Base-by-base conservation (phyloP, 2,888 invertebrate genomes). In the Zhuqinia jingwanae region DNA sequence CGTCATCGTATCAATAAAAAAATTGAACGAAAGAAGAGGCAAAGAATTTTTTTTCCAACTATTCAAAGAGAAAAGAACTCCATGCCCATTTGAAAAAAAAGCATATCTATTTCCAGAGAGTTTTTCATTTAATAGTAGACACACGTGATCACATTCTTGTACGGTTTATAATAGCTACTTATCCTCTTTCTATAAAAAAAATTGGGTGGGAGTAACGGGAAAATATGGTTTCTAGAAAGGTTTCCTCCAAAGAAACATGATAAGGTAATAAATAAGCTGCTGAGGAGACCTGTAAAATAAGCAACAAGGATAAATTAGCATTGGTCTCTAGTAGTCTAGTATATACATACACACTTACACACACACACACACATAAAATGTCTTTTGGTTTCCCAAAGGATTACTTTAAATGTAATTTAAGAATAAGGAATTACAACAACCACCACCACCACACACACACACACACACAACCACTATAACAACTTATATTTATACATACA, bases 361-460 rank as follows among this genome's bases (percentile, higher is more conserved):
- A 68, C n/a, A n/a, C n/a, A 58, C 5, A 60, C 17, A 13, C 73
- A 17, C 45, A 81, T 81, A 81, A 77, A 36, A 36, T 36, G 36
- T 42, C 27, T 45, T 8, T 63, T 53, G 50, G 45, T 65, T 36
- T 36, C 85, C 80, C 85, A 68, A 17, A 76, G 76, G 86, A 86
- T 86, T 86, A 86, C 81, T 86, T 86, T 68, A 76, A 76, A 68
- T 81, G 86, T 86, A 86, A 86, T 86, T 86, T 86, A 86, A 86
- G 86, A 77, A 83, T 50, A 58, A 63, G 53, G 70, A 60, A 45
- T 13, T 68, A n/a, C 30, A 63, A 70, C 11, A 76, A 47, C 3
- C 56, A 53, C n/a, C n/a, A n/a, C n/a, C n/a, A n/a, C n/a, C n/a
- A n/a, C n/a, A n/a, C n/a, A n/a, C n/a, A n/a, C n/a, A n/a, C n/a